A percentile compares a stretch with the other conserved stretches of the same genome.
Evolutionary conservation across 2,888 invertebrate genomes (phyloP).

Genomic region (Polydrusus tereticollis): DNA sequence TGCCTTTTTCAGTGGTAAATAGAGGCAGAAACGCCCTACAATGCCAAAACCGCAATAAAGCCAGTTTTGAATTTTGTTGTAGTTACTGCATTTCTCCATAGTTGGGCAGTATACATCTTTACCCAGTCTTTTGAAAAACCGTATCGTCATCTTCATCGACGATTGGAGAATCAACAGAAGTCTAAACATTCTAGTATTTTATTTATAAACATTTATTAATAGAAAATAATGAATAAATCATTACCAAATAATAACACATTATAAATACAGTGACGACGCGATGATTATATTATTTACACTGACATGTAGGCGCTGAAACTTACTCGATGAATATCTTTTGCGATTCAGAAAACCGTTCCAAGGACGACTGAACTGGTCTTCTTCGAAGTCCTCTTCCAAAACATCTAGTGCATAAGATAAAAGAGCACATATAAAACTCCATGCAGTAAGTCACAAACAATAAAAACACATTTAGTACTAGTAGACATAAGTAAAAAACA

Average conservation of each 20-base stretch:
- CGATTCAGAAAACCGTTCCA: conserved; percentile 58
- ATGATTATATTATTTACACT: conserved; percentile 12
- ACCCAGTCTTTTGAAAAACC: too few species aligned
- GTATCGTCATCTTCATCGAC: background rate
- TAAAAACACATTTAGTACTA: background rate
- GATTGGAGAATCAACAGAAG: background rate
- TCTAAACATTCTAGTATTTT: background rate
- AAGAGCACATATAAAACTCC: conserved; percentile 46
- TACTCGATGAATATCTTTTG: conserved; percentile 73
- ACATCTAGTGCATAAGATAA: conserved; percentile 66
- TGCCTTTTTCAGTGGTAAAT: too few species aligned
- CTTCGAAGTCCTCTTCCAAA: conserved; percentile 71
- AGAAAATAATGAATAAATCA: background rate
- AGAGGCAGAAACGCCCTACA: too few species aligned
- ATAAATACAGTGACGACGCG: conserved; percentile 29
- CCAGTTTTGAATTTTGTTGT: too few species aligned
- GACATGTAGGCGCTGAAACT: conserved; percentile 61
- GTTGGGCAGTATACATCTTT: too few species aligned
- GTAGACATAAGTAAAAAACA: background rate
- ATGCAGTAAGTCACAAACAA: conserved; percentile 16
- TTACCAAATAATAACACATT: conserved; percentile 24
- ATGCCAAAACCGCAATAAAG: too few species aligned
- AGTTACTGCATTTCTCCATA: too few species aligned
- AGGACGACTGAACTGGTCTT: conserved; percentile 54
- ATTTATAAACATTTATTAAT: background rate